These are phyloP conservation scores for Macropis europaea DNA, from an alignment of 2,888 invertebrate genomes.

Conservation along the genomic window DNA sequence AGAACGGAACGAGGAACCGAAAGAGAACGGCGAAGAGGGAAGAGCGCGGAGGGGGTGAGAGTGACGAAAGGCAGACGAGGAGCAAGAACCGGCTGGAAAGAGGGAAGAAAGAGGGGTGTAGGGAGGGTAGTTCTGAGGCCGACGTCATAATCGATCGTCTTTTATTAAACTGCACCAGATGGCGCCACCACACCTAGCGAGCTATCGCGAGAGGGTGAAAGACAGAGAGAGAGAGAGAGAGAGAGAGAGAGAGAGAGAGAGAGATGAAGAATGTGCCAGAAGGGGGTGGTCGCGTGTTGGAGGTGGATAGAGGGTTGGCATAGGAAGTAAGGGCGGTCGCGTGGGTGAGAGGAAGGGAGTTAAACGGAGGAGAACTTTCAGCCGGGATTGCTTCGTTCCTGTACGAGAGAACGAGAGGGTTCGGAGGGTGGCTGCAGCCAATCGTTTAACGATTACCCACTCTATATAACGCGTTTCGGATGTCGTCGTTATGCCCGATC, in stretches of 20 bases:
- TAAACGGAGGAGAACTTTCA: slow-evolving; percentile 67
- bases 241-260: slow-evolving; percentile 21
- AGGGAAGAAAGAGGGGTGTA: not conserved
- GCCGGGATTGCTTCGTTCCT: slow-evolving; percentile 38
- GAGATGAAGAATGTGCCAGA: slow-evolving; percentile 42
- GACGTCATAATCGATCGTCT: slow-evolving; percentile 80
- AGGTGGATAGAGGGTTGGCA: slow-evolving; percentile 37
- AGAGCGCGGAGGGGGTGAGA: not conserved
- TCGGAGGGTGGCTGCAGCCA: slow-evolving; percentile 70
- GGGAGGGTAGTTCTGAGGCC: slow-evolving; percentile 74
- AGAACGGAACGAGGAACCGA: not conserved
- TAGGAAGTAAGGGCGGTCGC: slow-evolving; percentile 65
- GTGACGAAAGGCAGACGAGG: not conserved
- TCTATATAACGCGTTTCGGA: slow-evolving; percentile 76
- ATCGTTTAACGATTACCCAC: slow-evolving; percentile 79
- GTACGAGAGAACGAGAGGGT: slow-evolving; percentile 15
- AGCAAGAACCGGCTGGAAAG: not conserved
- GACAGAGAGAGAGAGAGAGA: slow-evolving; percentile 12
- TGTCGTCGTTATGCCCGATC: slow-evolving; percentile 73
- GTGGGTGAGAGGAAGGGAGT: slow-evolving; percentile 63
- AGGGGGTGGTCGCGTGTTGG: slow-evolving; percentile 31
- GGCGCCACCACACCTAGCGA: slow-evolving; percentile 70
- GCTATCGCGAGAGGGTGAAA: slow-evolving; percentile 38
- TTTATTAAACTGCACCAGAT: slow-evolving; percentile 80
- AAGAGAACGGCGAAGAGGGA: not conserved